Evolutionary conservation across 2,888 invertebrate genomes (phyloP), one percentile per base, ranked within the genome.

Genomic region (Dicyrtoma fusca): DNA sequence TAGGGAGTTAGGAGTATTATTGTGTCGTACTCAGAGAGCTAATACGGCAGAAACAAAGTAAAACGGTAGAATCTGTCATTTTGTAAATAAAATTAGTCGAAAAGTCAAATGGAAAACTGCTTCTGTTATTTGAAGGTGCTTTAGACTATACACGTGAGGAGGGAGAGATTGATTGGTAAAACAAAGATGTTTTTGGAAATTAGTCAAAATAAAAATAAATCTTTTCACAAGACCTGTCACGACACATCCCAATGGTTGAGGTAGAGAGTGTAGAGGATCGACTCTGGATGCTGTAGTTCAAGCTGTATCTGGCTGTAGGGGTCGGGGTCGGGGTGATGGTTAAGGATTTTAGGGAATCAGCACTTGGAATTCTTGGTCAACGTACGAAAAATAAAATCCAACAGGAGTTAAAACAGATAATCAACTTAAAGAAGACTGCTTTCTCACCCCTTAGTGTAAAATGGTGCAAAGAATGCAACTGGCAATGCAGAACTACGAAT

Each of bases 181-280:
- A 34, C 34, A 34, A 34, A 34, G 34, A 34, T 5, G 34, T 34
- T 34, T 34, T 57, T 57, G 23, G 23, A 34, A 34, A 34, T 26
- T 26, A n/a, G 34, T 59, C 19, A 17, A 21, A 51, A 51, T 25
- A 23, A 49, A 65, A 72, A 59, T 44, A 69, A 74, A 69, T 74
- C 55, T 66, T 68, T 51, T 74, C 71, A 73, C 73, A 75, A 77
- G 71, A 79, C 79, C 79, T 79, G 77, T 79, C 79, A 74, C 79
- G 77, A 76, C 77, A 77, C 79, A 79, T 79, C 75, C 79, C 79
- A 74, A 79, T 75, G 68, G 79, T 79, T 53, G 77, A 74, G 64
- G 78, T 79, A 72, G 71, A 71, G 55, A 71, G 26, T 53, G 71
- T 71, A 17, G 79, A 79, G 64, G 74, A 77, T 55, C 79, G 78